Percentiles rank a stretch among this genome's conserved stretches.
These are phyloP conservation scores for Pipistrellus nathusii DNA, from an alignment of 2,797 vertebrate genomes.

Conservation along the genomic window DNA sequence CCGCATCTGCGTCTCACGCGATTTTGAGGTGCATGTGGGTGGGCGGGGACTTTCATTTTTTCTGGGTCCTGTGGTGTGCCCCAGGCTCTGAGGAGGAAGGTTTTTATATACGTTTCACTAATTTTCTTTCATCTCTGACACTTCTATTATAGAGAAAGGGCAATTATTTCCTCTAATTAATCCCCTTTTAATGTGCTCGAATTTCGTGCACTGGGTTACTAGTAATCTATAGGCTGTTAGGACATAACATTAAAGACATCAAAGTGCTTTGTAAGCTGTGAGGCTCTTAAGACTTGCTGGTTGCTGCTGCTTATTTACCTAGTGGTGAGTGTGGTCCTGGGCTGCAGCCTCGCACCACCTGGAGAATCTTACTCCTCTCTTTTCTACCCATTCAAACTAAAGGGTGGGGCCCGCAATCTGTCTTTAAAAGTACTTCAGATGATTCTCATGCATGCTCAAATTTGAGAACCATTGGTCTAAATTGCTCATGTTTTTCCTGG, in stretches of 20 bases:
- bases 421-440: not conserved
- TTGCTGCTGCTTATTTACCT: not conserved
- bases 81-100: too few relatives aligned
- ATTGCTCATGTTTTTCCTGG: not conserved
- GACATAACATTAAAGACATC: not conserved
- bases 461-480: not conserved
- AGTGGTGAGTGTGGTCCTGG: not conserved
- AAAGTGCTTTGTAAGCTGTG: conserved; percentile 28
- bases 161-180: too few relatives aligned
- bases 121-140: too few relatives aligned
- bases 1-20: too few relatives aligned
- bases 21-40: too few relatives aligned
- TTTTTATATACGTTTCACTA: too few relatives aligned
- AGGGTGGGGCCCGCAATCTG: not conserved
- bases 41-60: too few relatives aligned
- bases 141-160: too few relatives aligned
- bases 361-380: not conserved
- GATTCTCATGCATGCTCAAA: not conserved
- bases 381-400: not conserved
- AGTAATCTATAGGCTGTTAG: not conserved
- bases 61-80: too few relatives aligned
- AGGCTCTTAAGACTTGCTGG: not conserved
- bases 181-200: too few relatives aligned
- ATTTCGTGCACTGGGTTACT: too few relatives aligned
- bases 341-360: not conserved